Evolutionary conservation across 2,797 vertebrate species (phyloP), one percentile per base, ranked within the genome.

Genomic region (Ficedula albicollis): DNA sequence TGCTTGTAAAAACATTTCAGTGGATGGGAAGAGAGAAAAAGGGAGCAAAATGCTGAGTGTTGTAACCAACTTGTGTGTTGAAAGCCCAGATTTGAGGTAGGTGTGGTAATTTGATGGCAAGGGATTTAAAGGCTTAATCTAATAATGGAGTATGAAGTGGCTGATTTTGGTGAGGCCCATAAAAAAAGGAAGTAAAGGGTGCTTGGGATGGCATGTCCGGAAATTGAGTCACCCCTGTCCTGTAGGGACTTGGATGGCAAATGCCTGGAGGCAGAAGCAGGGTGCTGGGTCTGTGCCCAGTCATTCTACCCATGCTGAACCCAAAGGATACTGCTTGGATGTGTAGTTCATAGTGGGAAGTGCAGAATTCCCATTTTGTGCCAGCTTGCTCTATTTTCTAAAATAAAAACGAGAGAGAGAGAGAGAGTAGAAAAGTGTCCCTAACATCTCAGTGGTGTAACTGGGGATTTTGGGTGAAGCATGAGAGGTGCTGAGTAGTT

Each of bases 381-480:
- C 36, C n/a, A 77, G 6, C 58, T 72, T 84, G 48, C 26, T 79
- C 21, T 76, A 1, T 52, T 78, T 43, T 29, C 7, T 34, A 11
- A 25, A 39, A 41, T 6, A 32, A 15, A 29, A 39, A 22, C 1
- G 0, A 43, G 46, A 21, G 20, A 19, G 12, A 32, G 10, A 56
- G 22, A 43, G 22, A 30, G 22, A 43, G 22, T 30, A n/a, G 15
- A 29, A 10, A 20, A 39, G 20, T 22, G 10, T 52, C 51, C 21
- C 9, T 32, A 13, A 25, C 1, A 2, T 27, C 12, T 41, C 0
- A 0, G 17, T 82, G 74, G 19, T 49, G 8, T 59, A 26, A 7
- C 11, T 41, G 52, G 30, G 34, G 26, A 10, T 68, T 66, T 83
- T 51, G 64, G 9, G 21, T 55, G 51, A 52, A 59, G 48, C 18